Percentiles rank a stretch among this genome's conserved stretches.
Conservation (phyloP, 1,140 invertebrate species). For the Oncopodura yosiiana region DNA sequence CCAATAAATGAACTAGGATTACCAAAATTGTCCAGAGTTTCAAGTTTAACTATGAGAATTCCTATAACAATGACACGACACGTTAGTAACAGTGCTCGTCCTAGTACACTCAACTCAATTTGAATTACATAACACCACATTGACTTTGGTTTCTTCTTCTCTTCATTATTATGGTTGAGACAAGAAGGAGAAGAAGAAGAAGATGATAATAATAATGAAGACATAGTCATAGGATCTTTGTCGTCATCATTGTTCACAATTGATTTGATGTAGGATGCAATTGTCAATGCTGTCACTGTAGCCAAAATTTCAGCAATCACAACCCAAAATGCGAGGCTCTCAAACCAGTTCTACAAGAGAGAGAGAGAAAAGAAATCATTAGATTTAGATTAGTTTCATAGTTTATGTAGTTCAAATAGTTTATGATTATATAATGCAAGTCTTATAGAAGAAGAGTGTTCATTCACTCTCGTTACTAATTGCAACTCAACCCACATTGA, state of each 20-base stretch:
- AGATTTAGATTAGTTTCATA: too few species aligned
- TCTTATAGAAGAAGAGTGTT: too few species aligned
- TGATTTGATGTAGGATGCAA: constrained; percentile 22
- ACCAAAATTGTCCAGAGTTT: constrained; percentile 24
- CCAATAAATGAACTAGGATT: constrained; percentile 20
- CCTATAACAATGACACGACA: constrained; percentile 24
- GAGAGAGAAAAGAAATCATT: not conserved
- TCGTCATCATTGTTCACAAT: not conserved
- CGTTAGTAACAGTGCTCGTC: constrained; percentile 23
- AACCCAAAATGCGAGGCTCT: constrained; percentile 13
- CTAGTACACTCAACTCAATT: constrained; percentile 18
- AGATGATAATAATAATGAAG: not conserved
- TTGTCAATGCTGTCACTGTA: constrained; percentile 19
- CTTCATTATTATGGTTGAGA: too few species aligned
- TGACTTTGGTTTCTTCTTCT: not conserved
- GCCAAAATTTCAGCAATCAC: constrained; percentile 24
- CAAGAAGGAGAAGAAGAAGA: not conserved
- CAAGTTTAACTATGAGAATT: constrained; percentile 20
- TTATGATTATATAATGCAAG: too few species aligned
- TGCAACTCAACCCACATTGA: too few species aligned
- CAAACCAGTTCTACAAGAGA: constrained; percentile 26
- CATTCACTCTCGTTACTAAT: too few species aligned
- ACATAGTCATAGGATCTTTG: too few species aligned
- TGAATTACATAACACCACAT: constrained; percentile 18
- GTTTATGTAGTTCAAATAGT: too few species aligned